Base-by-base conservation (phyloP, 2,113 vertebrate species). In the Nicator chloris region DNA sequence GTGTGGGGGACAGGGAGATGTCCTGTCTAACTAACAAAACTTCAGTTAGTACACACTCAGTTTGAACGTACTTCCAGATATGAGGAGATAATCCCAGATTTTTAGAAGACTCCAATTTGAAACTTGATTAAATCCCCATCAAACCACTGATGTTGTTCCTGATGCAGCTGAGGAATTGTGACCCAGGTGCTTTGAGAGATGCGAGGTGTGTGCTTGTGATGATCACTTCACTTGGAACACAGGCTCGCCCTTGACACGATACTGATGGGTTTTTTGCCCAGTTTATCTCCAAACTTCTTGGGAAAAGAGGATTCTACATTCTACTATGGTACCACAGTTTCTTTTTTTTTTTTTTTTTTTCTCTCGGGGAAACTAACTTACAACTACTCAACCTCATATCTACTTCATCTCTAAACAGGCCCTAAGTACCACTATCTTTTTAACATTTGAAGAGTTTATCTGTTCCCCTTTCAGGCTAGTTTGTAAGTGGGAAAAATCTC, bases 221-320 rank as follows among this genome's bases (percentile, higher is more conserved):
- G n/a, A 16, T 44, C 35, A 31, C 51, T 75, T 82, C 1, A 3
- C 27, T 42, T 53, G 45, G 44, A 71, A 76, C 22, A 24, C 5
- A 27, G 40, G 18, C 31, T 95, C 0, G 0, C 11, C 47, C 64
- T 50, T 66, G 56, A 63, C 13, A 57, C 0, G 2, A 35, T 22
- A 45, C 11, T 57, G 54, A 53, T 30, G 11, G 11, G 2, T 0
- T 31, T 90, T 87, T 40, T 60, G 4, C 27, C 31, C 73, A 69
- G 54, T 66, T 90, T 54, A 33, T 59, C 53, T 69, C 57, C 39
- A 77, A 91, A 54, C 13, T 57, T 85, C 39, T 72, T 6, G 4
- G 66, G 22, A 69, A 76, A 82, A 81, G 20, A 24, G 14, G 26
- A 60, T 88, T 84, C 65, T 75, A 64, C 14, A 37, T 54, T 33